Evolutionary conservation across 2,888 invertebrate genomes (phyloP).

Genomic region (Parnassius smintheus): DNA sequence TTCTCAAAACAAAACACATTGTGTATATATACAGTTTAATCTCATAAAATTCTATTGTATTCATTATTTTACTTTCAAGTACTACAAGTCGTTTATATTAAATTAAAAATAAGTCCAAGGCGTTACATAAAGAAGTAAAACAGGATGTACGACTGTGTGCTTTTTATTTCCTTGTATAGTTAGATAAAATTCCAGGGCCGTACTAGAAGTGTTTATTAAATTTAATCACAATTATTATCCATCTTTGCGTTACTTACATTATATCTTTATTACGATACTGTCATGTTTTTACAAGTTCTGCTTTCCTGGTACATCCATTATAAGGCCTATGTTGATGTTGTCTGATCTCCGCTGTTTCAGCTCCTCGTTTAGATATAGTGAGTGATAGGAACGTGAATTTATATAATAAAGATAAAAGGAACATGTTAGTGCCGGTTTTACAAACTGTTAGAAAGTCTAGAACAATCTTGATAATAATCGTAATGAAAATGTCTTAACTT

Average conservation of each 20-base stretch:
- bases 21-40: too few species aligned
- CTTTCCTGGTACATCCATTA: constrained; percentile 2
- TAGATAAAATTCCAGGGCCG: too few species aligned
- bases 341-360: neutral
- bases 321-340: neutral
- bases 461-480: constrained; percentile 5
- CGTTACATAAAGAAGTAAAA: too few species aligned
- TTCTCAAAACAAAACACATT: too few species aligned
- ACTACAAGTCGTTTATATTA: too few species aligned
- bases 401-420: constrained; percentile 8
- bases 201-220: too few species aligned
- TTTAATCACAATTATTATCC: too few species aligned
- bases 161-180: too few species aligned
- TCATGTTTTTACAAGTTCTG: neutral
- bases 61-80: too few species aligned
- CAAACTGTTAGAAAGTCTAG: constrained; percentile 21
- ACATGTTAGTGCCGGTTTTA: neutral
- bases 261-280: neutral
- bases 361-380: constrained; percentile 17
- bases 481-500: constrained; percentile 5
- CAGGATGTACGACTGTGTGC: too few species aligned
- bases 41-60: too few species aligned
- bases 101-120: too few species aligned
- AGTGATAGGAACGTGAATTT: constrained; percentile 7
- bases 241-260: neutral